These are phyloP conservation scores for Nothobranchius furzeri DNA, from an alignment of 2,113 vertebrate species.

Conservation along the genomic window DNA sequence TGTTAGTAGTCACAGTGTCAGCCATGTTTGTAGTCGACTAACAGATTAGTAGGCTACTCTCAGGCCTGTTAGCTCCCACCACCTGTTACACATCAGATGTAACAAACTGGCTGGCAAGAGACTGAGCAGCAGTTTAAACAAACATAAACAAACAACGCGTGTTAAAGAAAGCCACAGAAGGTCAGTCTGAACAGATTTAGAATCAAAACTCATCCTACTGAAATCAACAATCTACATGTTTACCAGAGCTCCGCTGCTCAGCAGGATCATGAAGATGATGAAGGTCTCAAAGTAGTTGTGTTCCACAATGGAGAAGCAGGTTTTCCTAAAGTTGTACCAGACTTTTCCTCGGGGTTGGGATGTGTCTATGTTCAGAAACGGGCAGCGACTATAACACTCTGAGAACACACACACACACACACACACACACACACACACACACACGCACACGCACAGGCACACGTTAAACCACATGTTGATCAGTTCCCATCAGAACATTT, in stretches of 20 bases:
- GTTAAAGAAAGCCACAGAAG: too few relatives aligned
- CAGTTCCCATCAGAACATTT: background rate
- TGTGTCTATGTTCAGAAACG: conserved; percentile 84
- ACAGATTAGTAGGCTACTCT: conserved; percentile 27
- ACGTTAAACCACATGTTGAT: conserved; percentile 15
- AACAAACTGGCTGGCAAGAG: conserved; percentile 3
- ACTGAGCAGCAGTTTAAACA: too few relatives aligned
- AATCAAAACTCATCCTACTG: too few relatives aligned
- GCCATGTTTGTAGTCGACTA: background rate
- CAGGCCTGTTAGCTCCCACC: background rate
- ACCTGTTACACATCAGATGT: background rate
- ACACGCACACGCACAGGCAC: background rate
- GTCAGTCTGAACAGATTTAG: background rate
- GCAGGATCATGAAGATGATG: conserved; percentile 97
- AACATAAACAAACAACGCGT: too few relatives aligned
- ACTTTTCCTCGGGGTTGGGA: conserved; percentile 77
- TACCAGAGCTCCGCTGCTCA: conserved; percentile 94
- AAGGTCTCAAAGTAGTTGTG: conserved; percentile 96
- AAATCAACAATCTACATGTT: background rate
- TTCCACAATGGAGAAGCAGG: conserved; percentile 91
- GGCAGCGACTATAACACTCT: conserved; percentile 87
- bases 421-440: background rate
- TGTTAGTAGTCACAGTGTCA: conserved; percentile 24
- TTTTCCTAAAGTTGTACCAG: conserved; percentile 88
- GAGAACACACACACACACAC: conserved; percentile 13